Base-by-base conservation (phyloP, 2,797 vertebrate genomes). In the Otolemur crassicaudatus region DNA sequence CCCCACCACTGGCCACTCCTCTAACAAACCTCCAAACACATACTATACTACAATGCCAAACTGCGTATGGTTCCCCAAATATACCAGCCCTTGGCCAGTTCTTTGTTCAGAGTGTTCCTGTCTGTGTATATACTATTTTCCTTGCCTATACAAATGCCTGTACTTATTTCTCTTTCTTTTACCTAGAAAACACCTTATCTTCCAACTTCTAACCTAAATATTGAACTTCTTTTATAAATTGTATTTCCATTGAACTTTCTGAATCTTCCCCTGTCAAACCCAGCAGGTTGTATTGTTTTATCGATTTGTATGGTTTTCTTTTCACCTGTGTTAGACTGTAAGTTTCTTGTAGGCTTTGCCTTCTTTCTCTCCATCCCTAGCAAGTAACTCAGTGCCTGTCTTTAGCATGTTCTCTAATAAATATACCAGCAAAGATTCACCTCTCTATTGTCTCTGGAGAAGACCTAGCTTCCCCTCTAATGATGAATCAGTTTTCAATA, bases 381-480 rank as follows among this genome's bases (percentile, higher is more conserved):
- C n/a, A 93, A 72, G 49, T 69, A 75, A 40, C 31, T 85, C 16
- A 61, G 29, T 58, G 10, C 5, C 70, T 86, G n/a, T 53, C 87
- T 82, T 77, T 73, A 92, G 37, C 43, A 91, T 56, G 23, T 80
- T 80, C 31, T 85, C 27, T 90, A 61, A 53, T 53, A 84, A 92
- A 60, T 34, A 75, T 31, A 81, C 20, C n/a, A 86, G 37, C 4
- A 81, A 81, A 69, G 1, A 93, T 46, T 67, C 10, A 67, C 29
- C 69, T 94, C 29, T 77, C 8, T 87, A 56, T 25, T 56, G 14
- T 79, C 3, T 76, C 80, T 53, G 63, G 5, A 49, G 20, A 79
- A 93, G 4, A 70, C 7, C 16, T 75, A 65, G 34, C 22, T 87
- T n/a, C 37, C 93, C 5, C n/a, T 60, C 10, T 82, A 79, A 43